Conservation (phyloP, 1,140 invertebrate species). For the Bombus vancouverensis region DNA sequence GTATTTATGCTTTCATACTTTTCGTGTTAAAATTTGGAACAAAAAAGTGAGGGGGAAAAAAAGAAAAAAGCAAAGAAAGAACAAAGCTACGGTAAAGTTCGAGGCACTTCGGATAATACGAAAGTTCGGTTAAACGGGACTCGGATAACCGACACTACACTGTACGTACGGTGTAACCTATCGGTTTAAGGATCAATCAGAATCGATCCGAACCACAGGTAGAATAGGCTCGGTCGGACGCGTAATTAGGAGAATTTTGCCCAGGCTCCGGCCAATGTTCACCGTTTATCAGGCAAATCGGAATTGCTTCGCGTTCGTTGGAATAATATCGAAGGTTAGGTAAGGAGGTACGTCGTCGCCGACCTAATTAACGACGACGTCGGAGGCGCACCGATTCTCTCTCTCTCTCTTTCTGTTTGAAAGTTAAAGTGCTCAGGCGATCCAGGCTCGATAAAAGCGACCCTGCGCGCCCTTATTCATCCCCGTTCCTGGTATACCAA, state of each 20-base stretch:
- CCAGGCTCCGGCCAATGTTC: no score
- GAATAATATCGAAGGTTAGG: not conserved
- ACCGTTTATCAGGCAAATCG: constrained; percentile 22
- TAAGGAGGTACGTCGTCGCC: constrained; percentile 24
- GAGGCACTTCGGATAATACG: no score
- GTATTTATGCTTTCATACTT: no score
- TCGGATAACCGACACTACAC: no score
- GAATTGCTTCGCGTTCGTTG: constrained; percentile 20
- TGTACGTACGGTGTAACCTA: not conserved
- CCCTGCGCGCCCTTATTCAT: constrained; percentile 15
- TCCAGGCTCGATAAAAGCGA: constrained; percentile 3
- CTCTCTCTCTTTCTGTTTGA: not conserved
- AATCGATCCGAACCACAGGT: not conserved
- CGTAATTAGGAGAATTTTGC: constrained; percentile 30
- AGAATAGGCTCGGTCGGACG: not conserved
- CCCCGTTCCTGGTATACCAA: not conserved
- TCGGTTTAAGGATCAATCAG: not conserved
- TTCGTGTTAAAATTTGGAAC: no score
- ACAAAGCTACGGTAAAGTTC: no score
- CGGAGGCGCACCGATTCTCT: constrained; percentile 10
- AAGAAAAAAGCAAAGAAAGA: no score
- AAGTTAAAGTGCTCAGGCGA: constrained; percentile 39
- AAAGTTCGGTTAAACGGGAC: no score
- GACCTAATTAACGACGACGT: constrained; percentile 42
- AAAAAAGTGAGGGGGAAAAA: no score